Evolutionary conservation across 2,888 invertebrate species (phyloP).

Genomic region (Lordiphosa andalusiaca): DNA sequence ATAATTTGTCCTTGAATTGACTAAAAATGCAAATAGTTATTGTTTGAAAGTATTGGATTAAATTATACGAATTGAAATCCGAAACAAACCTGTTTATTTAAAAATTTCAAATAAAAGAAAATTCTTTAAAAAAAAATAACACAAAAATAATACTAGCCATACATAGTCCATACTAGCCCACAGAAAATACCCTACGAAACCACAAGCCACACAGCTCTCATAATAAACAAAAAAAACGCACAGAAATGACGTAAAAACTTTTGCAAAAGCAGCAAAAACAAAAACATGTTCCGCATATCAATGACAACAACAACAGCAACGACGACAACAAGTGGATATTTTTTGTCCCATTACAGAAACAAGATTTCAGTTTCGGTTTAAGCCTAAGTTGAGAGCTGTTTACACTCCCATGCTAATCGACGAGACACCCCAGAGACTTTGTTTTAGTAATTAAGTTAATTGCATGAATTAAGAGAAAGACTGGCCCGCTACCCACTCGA

Average conservation of each 20-base stretch:
- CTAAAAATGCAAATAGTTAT: too few relatives aligned
- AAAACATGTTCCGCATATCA: slow-evolving; percentile 73
- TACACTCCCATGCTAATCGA: slow-evolving; percentile 3
- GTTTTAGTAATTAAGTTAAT: slow-evolving; percentile 27
- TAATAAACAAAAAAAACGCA: slow-evolving; percentile 30
- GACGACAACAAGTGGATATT: slow-evolving; percentile 37
- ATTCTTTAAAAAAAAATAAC: too few relatives aligned
- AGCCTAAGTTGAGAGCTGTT: too few relatives aligned
- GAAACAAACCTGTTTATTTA: too few relatives aligned
- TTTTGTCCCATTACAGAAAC: slow-evolving; percentile 1
- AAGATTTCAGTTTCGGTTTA: slow-evolving; percentile 19
- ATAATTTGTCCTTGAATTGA: too few relatives aligned
- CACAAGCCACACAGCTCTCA: slow-evolving; percentile 28
- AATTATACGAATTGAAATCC: too few relatives aligned
- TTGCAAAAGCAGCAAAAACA: slow-evolving; percentile 46
- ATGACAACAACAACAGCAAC: slow-evolving; percentile 50
- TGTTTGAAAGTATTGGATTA: too few relatives aligned
- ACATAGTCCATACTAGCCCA: neutral
- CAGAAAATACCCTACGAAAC: slow-evolving; percentile 7
- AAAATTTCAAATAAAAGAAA: too few relatives aligned
- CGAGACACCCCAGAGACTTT: slow-evolving; percentile 1
- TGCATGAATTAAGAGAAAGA: slow-evolving; percentile 40
- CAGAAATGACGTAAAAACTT: slow-evolving; percentile 59
- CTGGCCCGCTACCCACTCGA: neutral
- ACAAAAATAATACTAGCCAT: too few relatives aligned